Conservation (phyloP, 2,888 invertebrate genomes). For the Ormia ochracea region DNA sequence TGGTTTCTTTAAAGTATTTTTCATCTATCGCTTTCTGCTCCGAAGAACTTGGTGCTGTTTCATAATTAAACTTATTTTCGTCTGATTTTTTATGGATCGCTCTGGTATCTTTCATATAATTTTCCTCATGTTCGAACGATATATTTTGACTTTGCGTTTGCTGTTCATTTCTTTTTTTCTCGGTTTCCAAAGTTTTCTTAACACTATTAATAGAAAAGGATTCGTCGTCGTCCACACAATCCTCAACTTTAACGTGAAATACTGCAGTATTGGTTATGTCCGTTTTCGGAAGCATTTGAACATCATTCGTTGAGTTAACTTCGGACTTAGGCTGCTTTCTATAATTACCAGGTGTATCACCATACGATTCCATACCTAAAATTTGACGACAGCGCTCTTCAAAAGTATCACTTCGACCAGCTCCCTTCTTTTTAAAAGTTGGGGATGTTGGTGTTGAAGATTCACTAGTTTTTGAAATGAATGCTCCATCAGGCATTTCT, state of each 20-base stretch:
- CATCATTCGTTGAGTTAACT: background rate
- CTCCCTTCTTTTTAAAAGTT: constrained; percentile 79
- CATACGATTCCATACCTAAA: constrained; percentile 79
- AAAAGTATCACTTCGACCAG: constrained; percentile 83
- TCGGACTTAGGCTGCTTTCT: constrained; percentile 61
- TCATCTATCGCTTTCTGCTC: constrained; percentile 2
- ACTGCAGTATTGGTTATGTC: constrained; percentile 10
- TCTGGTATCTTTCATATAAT: constrained; percentile 2
- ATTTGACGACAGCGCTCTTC: constrained; percentile 85
- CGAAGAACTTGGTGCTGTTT: constrained; percentile 8
- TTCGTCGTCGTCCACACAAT: constrained; percentile 70
- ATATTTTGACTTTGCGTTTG: background rate
- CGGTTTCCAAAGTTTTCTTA: constrained; percentile 37
- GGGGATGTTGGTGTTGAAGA: constrained; percentile 66
- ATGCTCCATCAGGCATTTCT: constrained; percentile 70
- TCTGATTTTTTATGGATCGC: background rate
- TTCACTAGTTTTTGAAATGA: constrained; percentile 67
- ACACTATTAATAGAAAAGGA: constrained; percentile 56
- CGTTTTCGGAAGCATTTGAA: background rate
- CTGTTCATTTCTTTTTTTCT: background rate
- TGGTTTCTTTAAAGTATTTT: background rate
- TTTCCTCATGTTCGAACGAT: background rate
- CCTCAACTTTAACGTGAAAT: constrained; percentile 72
- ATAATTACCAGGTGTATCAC: constrained; percentile 71
- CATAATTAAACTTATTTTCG: background rate